Evolutionary conservation across 2,113 vertebrate species (phyloP), one percentile per base, ranked within the genome.

Genomic region (Noctilio leporinus): DNA sequence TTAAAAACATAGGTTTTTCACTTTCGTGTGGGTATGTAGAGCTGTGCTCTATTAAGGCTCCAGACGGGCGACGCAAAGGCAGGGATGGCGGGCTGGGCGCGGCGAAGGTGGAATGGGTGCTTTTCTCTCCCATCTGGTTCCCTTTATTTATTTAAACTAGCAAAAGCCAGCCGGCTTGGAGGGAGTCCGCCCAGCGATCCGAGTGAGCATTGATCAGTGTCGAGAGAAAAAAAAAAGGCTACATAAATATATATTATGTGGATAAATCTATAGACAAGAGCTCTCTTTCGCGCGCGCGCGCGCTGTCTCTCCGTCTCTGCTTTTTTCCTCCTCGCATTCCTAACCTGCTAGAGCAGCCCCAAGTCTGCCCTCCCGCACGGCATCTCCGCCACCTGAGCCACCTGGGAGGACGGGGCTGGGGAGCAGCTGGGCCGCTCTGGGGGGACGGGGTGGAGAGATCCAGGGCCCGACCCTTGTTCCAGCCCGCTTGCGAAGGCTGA

Each of bases 211-310:
- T 97, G 95, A 97, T 96, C 95, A 97, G 81, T 96, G 97, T 96
- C 89, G 89, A 96, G 94, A 93, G 97, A 89, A 89, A 93, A 93
- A 96, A 93, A 88, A 85, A 93, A 88, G 81, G 97, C 96, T 81
- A 95, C 95, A 96, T 97, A 95, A 97, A 97, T 97, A 95, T 96
- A 97, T 97, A 95, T 97, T 96, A 92, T 96, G 95, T 96, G 93
- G 95, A 90, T 97, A 96, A 93, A 97, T 96, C 97, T 95, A 51
- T 94, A 92, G 96, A 95, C 96, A 96, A 94, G 95, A 96, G 95
- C 96, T 93, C 75, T 88, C 89, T 43, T 83, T 1, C 72, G 1
- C 83, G n/a, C 96, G 84, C 84, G 1, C 81, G 22, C 95, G 80
- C 95, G 8, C 91, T 64, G 40, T 65, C 78, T 78, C 90, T 87